phyloP scores from a whole-genome alignment of 2,888 invertebrate species.

The Plebejus anna region DNA sequence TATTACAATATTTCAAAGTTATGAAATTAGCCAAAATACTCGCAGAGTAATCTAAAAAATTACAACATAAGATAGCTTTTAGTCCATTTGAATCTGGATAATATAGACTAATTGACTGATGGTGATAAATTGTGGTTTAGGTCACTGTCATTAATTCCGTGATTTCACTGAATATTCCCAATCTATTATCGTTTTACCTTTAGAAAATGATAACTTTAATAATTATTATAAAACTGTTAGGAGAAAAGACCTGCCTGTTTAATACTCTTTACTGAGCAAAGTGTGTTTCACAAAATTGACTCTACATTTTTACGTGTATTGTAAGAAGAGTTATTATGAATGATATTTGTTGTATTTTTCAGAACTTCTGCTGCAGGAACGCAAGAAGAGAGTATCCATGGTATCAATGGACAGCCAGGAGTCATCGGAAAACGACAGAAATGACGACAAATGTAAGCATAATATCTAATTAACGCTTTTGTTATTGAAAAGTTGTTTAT shows the following conservation, averaged over 20 bases:
- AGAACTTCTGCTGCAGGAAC: constrained; percentile 67
- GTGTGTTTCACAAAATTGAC: no score
- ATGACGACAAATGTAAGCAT: constrained; percentile 71
- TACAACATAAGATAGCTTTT: neutral
- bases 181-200: neutral
- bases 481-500: neutral
- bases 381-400: constrained; percentile 69
- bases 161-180: neutral
- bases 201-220: neutral
- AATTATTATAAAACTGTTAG: no score
- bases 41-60: neutral
- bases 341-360: constrained; percentile 43
- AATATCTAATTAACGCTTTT: neutral
- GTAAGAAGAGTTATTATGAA: neutral
- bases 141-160: neutral
- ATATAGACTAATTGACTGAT: neutral
- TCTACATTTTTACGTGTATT: no score
- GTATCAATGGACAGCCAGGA: constrained; percentile 68
- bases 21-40: neutral
- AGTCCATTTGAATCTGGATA: neutral
- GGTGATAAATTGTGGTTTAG: neutral
- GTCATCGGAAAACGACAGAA: constrained; percentile 60
- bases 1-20: neutral
- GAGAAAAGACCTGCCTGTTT: no score
- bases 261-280: no score